Conservation (phyloP, 2,888 invertebrate genomes). For the Thymelicus acteon region DNA sequence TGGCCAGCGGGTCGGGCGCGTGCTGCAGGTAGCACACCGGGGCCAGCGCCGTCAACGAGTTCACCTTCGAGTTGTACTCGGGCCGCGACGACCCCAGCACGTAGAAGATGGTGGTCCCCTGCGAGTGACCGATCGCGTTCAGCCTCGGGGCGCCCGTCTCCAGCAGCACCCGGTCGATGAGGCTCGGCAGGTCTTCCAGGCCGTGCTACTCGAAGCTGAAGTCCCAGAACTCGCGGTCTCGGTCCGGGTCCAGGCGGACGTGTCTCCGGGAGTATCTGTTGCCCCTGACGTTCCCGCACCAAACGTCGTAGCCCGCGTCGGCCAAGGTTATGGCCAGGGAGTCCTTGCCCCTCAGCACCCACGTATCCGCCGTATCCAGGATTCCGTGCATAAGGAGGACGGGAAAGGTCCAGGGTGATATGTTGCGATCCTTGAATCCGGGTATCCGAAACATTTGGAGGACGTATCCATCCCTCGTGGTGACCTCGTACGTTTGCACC, state of each 20-base stretch:
- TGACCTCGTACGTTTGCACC: constrained; percentile 51
- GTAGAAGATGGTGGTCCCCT: constrained; percentile 83
- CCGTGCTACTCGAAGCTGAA: constrained; percentile 89
- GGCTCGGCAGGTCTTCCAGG: constrained; percentile 86
- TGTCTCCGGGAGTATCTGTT: constrained; percentile 85
- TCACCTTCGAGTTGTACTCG: constrained; percentile 80
- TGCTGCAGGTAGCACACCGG: constrained; percentile 3
- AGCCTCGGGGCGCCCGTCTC: constrained; percentile 78
- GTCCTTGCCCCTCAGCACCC: constrained; percentile 50
- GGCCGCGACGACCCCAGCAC: constrained; percentile 74
- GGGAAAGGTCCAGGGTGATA: constrained; percentile 47
- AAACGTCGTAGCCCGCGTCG: constrained; percentile 76
- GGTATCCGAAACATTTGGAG: constrained; percentile 61
- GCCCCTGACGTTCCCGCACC: constrained; percentile 79
- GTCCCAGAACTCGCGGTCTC: constrained; percentile 69
- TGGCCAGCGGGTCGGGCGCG: background rate
- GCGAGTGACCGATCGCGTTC: constrained; percentile 87
- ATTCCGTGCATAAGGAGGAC: constrained; percentile 54
- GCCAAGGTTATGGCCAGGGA: constrained; percentile 61
- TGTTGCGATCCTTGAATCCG: constrained; percentile 53
- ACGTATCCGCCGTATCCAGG: constrained; percentile 52
- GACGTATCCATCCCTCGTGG: constrained; percentile 65
- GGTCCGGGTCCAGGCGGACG: constrained; percentile 58
- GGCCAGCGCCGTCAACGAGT: constrained; percentile 66
- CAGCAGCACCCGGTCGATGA: constrained; percentile 62